Percentiles rank a stretch among this genome's conserved stretches.
Evolutionary conservation across 2,113 vertebrate genomes (phyloP).

Genomic region (Zootoca vivipara): DNA sequence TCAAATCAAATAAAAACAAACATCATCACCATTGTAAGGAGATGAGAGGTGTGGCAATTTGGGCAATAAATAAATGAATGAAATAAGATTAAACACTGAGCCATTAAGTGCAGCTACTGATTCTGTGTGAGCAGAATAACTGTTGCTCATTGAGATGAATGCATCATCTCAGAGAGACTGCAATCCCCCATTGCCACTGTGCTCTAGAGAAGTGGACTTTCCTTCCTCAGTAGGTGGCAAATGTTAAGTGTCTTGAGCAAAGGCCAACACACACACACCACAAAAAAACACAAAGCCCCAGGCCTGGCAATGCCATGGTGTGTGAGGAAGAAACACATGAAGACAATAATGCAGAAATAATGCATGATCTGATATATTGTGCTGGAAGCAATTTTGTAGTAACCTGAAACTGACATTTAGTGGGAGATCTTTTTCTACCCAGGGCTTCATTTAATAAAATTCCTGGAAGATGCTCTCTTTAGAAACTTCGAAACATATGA

Average conservation of each 20-base stretch:
- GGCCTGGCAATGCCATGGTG: conserved; percentile 7
- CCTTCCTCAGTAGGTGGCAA: conserved; percentile 8
- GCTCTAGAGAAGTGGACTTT: neutral
- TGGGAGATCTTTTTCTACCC: conserved; percentile 31
- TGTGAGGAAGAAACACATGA: conserved; percentile 17
- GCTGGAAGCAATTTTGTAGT: conserved; percentile 39
- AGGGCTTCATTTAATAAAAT: conserved; percentile 43
- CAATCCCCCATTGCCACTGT: neutral
- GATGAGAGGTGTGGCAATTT: neutral
- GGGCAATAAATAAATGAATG: neutral
- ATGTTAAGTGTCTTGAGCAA: neutral
- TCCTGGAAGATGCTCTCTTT: conserved; percentile 55
- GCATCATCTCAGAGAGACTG: neutral
- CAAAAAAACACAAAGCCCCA: neutral
- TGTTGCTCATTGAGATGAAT: neutral
- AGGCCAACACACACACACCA: conserved; percentile 15
- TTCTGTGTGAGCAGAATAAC: neutral
- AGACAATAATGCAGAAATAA: conserved; percentile 39
- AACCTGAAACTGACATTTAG: conserved; percentile 27
- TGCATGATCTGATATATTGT: conserved; percentile 30
- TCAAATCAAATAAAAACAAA: neutral
- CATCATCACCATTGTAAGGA: neutral
- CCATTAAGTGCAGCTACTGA: neutral
- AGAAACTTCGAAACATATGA: conserved; percentile 53
- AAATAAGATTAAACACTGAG: neutral